Evolutionary conservation across 53 echinoderm and acorn worm species (phyloP).

Genomic region (Pentamera pediparva): DNA sequence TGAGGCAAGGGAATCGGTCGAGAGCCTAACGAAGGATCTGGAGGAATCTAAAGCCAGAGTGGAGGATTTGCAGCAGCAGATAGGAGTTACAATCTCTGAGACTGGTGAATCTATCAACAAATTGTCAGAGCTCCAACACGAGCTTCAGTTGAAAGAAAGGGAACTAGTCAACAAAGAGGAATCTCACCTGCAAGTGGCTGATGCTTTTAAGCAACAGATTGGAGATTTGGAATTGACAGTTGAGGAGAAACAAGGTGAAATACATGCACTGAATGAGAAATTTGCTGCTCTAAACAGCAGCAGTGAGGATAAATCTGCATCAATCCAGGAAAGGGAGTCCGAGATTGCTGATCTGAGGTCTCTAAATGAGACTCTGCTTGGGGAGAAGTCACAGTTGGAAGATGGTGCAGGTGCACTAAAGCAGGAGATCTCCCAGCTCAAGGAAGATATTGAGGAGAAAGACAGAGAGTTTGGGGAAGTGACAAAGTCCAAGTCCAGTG

Average conservation of each 20-base stretch:
- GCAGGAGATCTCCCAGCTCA: not conserved
- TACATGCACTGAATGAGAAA: not conserved
- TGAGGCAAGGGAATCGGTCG: not conserved
- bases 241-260: not conserved
- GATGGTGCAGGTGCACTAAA: not conserved
- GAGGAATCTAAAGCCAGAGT: not conserved
- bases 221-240: not conserved
- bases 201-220: not conserved
- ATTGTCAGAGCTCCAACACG: not conserved
- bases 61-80: not conserved
- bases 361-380: constrained; percentile 23
- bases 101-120: not conserved
- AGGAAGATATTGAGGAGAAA: not conserved
- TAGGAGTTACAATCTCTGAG: not conserved
- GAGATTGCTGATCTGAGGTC: constrained; percentile 19
- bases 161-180: not conserved
- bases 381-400: constrained; percentile 4
- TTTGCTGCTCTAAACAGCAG: not conserved
- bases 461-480: not conserved
- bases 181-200: not conserved
- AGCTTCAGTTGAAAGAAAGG: not conserved
- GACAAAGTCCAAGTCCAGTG: constrained; percentile 10
- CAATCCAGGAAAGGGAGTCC: constrained; percentile 16
- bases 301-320: constrained; percentile 10
- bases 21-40: constrained; percentile 2